phyloP scores from a whole-genome alignment of 1,140 invertebrate species.

The Drosophila tsacasi region DNA sequence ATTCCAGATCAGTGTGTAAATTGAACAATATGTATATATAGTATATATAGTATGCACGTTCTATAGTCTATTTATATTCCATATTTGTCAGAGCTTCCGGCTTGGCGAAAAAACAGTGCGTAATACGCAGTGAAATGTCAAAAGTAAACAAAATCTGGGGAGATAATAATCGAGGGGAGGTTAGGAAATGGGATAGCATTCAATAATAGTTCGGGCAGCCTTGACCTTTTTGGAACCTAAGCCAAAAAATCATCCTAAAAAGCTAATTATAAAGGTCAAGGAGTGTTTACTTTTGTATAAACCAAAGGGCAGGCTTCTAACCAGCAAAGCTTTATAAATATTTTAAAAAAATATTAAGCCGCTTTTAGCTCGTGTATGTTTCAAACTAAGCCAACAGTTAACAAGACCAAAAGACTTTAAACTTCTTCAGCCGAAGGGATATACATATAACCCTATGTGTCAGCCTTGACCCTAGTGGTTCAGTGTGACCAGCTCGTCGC shows the following conservation, averaged over 20 bases:
- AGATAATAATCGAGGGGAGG: not conserved
- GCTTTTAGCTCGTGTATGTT: too few relatives aligned
- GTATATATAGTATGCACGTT: not conserved
- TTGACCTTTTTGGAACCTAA: not conserved
- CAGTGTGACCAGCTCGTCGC: not conserved
- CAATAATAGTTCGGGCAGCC: not conserved
- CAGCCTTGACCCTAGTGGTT: not conserved
- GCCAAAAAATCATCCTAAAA: too few relatives aligned
- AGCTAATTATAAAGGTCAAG: too few relatives aligned
- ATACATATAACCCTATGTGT: not conserved
- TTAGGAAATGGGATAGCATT: not conserved
- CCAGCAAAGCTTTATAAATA: too few relatives aligned
- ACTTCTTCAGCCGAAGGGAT: not conserved
- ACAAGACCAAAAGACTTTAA: too few relatives aligned
- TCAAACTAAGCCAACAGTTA: too few relatives aligned
- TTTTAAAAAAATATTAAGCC: too few relatives aligned
- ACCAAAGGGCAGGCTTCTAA: too few relatives aligned
- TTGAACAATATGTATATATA: constrained; percentile 9
- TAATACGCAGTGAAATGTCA: not conserved
- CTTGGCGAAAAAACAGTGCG: constrained; percentile 14
- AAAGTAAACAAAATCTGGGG: not conserved
- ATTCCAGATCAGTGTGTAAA: constrained; percentile 8
- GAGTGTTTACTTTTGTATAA: too few relatives aligned
- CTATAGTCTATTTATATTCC: constrained; percentile 27
- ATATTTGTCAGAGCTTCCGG: constrained; percentile 37